A percentile compares a stretch with the other conserved stretches of the same genome.
These are phyloP conservation scores for Neomonachus schauinslandi DNA, from an alignment of 2,113 vertebrate species.

Conservation along the genomic window DNA sequence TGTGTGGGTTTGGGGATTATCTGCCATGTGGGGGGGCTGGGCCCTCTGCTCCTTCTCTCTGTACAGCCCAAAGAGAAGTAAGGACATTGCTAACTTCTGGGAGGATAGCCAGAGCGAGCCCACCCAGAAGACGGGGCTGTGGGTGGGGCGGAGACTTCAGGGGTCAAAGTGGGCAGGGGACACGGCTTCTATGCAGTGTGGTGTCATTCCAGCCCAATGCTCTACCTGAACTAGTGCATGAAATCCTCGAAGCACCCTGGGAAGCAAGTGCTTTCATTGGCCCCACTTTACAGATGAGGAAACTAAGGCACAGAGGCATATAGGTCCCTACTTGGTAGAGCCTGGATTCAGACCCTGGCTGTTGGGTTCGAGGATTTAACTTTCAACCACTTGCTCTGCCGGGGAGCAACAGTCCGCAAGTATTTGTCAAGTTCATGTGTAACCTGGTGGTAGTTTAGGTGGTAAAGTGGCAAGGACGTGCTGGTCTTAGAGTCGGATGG, in stretches of 20 bases:
- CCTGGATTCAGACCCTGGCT: not conserved
- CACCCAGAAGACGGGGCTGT: too few species aligned
- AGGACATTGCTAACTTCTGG: not conserved
- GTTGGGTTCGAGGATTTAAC: not conserved
- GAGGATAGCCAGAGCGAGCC: too few species aligned
- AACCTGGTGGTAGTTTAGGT: not conserved
- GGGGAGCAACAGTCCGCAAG: accelerated
- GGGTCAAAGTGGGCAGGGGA: accelerated
- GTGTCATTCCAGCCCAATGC: not conserved
- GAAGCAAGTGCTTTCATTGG: not conserved
- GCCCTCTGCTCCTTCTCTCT: not conserved
- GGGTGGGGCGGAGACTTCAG: accelerated
- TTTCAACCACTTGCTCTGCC: not conserved
- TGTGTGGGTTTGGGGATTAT: accelerated
- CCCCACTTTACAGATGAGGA: not conserved
- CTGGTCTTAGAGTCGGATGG: not conserved
- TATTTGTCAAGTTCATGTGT: not conserved
- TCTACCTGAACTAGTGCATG: not conserved
- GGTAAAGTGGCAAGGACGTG: not conserved
- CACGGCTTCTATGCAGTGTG: not conserved
- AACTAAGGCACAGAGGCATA: not conserved
- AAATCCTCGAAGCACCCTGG: not conserved
- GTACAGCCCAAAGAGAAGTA: not conserved
- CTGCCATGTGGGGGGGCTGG: accelerated
- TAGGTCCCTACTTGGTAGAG: not conserved